Evolutionary conservation across 2,797 vertebrate genomes (phyloP).

Genomic region (Artibeus jamaicensis): DNA sequence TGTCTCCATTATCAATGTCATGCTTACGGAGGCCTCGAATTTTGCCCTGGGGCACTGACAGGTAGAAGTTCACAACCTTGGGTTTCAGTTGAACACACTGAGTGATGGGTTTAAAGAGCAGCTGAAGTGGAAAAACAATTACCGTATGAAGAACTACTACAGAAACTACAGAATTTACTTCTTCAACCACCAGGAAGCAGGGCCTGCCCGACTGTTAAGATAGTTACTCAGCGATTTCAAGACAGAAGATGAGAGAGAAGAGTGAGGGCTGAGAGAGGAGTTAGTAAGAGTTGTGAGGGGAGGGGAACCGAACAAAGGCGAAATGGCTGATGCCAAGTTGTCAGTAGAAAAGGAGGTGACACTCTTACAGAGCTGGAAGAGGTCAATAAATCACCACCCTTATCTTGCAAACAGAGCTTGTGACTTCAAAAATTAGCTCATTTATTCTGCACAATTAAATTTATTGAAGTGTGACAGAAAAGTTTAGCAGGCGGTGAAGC

Average conservation of each 20-base stretch:
- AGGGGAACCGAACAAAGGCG: background rate
- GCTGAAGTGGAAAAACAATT: background rate
- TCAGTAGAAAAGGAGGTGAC: slow-evolving; percentile 83
- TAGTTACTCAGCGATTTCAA: slow-evolving; percentile 45
- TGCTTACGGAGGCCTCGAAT: background rate
- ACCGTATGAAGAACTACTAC: background rate
- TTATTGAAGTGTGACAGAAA: slow-evolving; percentile 99
- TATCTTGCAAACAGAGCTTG: slow-evolving; percentile 96
- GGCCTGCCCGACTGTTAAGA: slow-evolving; percentile 38
- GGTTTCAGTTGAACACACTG: background rate
- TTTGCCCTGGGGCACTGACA: background rate
- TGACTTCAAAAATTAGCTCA: slow-evolving; percentile 99
- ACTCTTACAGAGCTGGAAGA: slow-evolving; percentile 82
- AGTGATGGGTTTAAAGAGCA: background rate
- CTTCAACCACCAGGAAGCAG: slow-evolving; percentile 37
- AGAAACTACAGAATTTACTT: slow-evolving; percentile 53
- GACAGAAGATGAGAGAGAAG: slow-evolving; percentile 62
- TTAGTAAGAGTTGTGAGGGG: slow-evolving; percentile 6
- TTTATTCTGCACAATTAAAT: slow-evolving; percentile 99
- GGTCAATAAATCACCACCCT: slow-evolving; percentile 96
- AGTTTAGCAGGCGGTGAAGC: slow-evolving; percentile 93
- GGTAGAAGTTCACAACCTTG: background rate
- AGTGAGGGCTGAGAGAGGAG: slow-evolving; percentile 43
- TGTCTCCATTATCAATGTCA: background rate
- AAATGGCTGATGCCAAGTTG: slow-evolving; percentile 66